These are phyloP conservation scores for Tetheella fluctuosa DNA, from an alignment of 2,888 invertebrate genomes.

Conservation along the genomic window DNA sequence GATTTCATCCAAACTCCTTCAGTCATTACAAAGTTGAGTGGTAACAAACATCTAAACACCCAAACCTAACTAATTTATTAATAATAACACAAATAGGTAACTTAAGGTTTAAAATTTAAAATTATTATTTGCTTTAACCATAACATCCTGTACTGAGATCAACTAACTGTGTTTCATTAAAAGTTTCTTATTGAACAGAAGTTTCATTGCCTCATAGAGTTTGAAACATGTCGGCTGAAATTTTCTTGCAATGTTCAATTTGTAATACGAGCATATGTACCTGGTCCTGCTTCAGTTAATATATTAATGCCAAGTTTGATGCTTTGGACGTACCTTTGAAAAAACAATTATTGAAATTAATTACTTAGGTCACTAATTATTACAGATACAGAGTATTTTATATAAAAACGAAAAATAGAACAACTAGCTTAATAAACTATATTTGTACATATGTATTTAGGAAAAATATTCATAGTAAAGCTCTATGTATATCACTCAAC, in stretches of 20 bases:
- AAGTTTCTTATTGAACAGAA: slow-evolving; percentile 71
- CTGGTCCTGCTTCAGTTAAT: slow-evolving; percentile 25
- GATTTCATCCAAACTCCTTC: too few relatives aligned
- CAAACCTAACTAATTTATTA: too few relatives aligned
- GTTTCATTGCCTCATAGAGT: slow-evolving; percentile 67
- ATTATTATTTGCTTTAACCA: slow-evolving; percentile 30
- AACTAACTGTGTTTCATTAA: slow-evolving; percentile 76
- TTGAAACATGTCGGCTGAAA: slow-evolving; percentile 65
- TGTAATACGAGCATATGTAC: slow-evolving; percentile 43
- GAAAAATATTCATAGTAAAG: background rate
- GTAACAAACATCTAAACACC: too few relatives aligned
- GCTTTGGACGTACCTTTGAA: background rate
- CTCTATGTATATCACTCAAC: background rate
- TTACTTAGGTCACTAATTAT: too few relatives aligned
- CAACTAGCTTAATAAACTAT: background rate
- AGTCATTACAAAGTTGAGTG: too few relatives aligned
- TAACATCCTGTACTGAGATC: slow-evolving; percentile 51
- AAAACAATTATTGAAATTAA: background rate
- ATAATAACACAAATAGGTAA: too few relatives aligned
- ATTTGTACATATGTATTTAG: background rate
- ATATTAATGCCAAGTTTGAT: background rate
- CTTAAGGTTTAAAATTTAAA: too few relatives aligned
- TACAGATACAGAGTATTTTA: too few relatives aligned
- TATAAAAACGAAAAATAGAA: background rate
- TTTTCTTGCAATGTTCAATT: slow-evolving; percentile 65